Evolutionary conservation across 2,888 invertebrate species (phyloP).

Genomic region (Patella depressa): DNA sequence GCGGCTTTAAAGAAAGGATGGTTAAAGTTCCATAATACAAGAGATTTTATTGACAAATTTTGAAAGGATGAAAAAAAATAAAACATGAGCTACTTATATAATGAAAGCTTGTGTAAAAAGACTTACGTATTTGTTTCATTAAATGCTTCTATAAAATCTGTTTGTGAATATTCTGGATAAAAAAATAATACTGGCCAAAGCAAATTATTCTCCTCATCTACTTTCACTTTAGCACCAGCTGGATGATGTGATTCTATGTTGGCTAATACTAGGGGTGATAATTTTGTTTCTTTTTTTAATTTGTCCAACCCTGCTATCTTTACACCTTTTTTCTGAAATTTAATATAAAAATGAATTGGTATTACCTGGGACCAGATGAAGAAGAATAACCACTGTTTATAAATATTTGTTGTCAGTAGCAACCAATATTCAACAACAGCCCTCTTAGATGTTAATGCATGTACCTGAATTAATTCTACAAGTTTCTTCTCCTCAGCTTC

Average conservation of each 20-base stretch:
- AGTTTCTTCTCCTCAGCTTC: slow-evolving; percentile 51
- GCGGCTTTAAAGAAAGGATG: too few relatives aligned
- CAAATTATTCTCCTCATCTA: slow-evolving; percentile 74
- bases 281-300: slow-evolving; percentile 27
- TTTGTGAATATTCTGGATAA: slow-evolving; percentile 89
- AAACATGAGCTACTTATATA: too few relatives aligned
- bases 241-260: slow-evolving; percentile 62
- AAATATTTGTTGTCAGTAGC: too few relatives aligned
- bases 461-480: slow-evolving; percentile 57
- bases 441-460: not conserved
- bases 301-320: slow-evolving; percentile 47
- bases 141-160: slow-evolving; percentile 89
- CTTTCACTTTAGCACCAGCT: slow-evolving; percentile 65
- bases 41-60: too few relatives aligned
- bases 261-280: slow-evolving; percentile 43
- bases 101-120: not conserved
- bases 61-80: too few relatives aligned
- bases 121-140: slow-evolving; percentile 79
- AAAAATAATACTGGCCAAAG: slow-evolving; percentile 90
- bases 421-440: too few relatives aligned
- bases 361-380: too few relatives aligned
- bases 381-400: too few relatives aligned
- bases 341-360: not conserved
- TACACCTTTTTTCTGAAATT: slow-evolving; percentile 50
- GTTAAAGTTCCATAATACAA: too few relatives aligned